Evolutionary conservation across 2,888 invertebrate genomes (phyloP).

Genomic region (Netelia virgata): DNA sequence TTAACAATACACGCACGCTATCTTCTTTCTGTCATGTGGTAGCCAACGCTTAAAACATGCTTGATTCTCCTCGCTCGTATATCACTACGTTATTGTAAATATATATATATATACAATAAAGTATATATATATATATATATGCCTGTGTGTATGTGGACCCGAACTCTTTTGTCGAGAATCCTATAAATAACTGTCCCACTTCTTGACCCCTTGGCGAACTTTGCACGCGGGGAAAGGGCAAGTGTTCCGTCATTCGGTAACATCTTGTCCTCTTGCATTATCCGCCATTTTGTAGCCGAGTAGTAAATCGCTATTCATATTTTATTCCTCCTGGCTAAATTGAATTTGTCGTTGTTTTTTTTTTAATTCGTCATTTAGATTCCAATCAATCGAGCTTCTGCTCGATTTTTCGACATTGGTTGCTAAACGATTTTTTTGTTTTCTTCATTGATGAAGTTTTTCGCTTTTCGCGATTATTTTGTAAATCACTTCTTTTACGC

Average conservation of each 20-base stretch:
- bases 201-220: constrained; percentile 16
- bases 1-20: not conserved
- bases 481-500: not conserved
- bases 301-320: not conserved
- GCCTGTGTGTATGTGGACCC: not conserved
- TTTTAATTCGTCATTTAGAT: not conserved
- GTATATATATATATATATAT: no score
- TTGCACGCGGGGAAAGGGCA: not conserved
- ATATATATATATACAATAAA: not conserved
- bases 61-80: not conserved
- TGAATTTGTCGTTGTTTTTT: not conserved
- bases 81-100: not conserved
- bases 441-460: not conserved
- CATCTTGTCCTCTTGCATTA: not conserved
- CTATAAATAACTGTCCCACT: constrained; percentile 54
- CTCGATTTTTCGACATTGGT: not conserved
- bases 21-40: constrained; percentile 11
- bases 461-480: no score
- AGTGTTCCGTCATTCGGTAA: constrained; percentile 1
- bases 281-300: not conserved
- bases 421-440: no score
- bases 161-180: constrained; percentile 18
- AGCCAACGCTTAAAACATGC: constrained; percentile 9
- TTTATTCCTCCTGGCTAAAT: not conserved
- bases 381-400: not conserved